Conservation (phyloP, 2,888 invertebrate genomes). For the Spialia ferax region DNA sequence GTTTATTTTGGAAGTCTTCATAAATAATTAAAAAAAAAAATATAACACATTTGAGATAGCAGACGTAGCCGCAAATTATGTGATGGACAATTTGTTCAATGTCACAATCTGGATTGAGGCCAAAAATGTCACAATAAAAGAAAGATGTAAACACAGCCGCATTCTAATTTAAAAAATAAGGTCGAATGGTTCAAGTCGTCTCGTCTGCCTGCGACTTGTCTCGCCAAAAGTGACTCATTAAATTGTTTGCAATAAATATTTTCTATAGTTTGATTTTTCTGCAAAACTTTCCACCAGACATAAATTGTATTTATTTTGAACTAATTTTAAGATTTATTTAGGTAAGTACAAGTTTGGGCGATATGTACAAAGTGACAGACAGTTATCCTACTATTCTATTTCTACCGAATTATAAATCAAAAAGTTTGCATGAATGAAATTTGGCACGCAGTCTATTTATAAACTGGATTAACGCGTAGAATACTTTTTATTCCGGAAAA, state of each 20-base stretch:
- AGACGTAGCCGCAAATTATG: slow-evolving; percentile 49
- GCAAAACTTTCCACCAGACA: slow-evolving; percentile 16
- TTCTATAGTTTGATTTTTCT: slow-evolving; percentile 32
- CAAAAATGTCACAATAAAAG: slow-evolving; percentile 81
- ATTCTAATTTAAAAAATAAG: slow-evolving; percentile 80
- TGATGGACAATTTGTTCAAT: slow-evolving; percentile 67
- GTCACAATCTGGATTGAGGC: slow-evolving; percentile 73
- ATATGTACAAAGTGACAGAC: neutral
- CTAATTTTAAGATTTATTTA: neutral
- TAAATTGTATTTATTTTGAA: neutral
- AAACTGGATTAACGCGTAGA: too few relatives aligned
- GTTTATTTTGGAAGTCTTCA: slow-evolving; percentile 6
- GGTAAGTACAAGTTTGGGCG: neutral
- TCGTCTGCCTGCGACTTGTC: slow-evolving; percentile 69
- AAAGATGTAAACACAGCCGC: slow-evolving; percentile 83
- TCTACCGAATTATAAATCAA: neutral
- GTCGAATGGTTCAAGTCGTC: slow-evolving; percentile 64
- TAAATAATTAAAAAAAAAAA: slow-evolving; percentile 19
- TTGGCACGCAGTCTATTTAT: too few relatives aligned
- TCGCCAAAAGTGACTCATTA: slow-evolving; percentile 73
- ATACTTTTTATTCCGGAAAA: too few relatives aligned
- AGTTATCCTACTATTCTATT: neutral
- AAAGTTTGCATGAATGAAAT: neutral
- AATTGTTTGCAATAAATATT: slow-evolving; percentile 50
- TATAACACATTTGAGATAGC: slow-evolving; percentile 19